Conservation (phyloP, 1,140 invertebrate genomes). For the Drosophila parabipectinata region DNA sequence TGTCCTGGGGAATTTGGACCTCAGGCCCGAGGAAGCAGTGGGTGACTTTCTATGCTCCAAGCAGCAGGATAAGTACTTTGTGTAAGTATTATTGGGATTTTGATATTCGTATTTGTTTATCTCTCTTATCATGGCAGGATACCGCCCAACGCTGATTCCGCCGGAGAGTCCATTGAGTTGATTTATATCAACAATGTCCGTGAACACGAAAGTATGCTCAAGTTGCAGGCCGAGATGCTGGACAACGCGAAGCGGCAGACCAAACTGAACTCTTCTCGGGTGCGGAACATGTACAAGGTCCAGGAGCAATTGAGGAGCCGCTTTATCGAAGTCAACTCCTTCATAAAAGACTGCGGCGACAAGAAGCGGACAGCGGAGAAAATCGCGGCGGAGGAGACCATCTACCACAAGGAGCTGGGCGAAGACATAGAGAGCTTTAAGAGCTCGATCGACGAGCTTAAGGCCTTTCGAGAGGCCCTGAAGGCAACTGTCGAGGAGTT, state of each 20-base stretch:
- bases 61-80: constrained; percentile 68
- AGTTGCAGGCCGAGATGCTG: constrained; percentile 73
- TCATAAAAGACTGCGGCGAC: constrained; percentile 79
- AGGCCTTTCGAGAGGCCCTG: constrained; percentile 64
- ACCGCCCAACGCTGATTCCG: constrained; percentile 62
- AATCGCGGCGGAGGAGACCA: constrained; percentile 44
- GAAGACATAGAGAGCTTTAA: constrained; percentile 59
- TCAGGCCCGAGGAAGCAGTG: constrained; percentile 76
- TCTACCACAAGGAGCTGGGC: constrained; percentile 62
- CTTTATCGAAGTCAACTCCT: constrained; percentile 79
- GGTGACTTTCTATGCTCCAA: constrained; percentile 71
- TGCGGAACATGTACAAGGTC: constrained; percentile 64
- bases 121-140: neutral
- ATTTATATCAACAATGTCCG: constrained; percentile 73
- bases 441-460: constrained; percentile 63
- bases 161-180: constrained; percentile 75
- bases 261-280: constrained; percentile 56
- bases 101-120: neutral
- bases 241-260: constrained; percentile 56
- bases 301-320: constrained; percentile 68
- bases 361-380: constrained; percentile 71
- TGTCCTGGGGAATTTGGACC: constrained; percentile 77
- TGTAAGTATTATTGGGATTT: constrained; percentile 54
- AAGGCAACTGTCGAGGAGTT: constrained; percentile 73
- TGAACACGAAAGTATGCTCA: constrained; percentile 66